Evolutionary conservation across 2,113 vertebrate genomes (phyloP), one percentile per base, ranked within the genome.

Genomic region (Bos javanicus): DNA sequence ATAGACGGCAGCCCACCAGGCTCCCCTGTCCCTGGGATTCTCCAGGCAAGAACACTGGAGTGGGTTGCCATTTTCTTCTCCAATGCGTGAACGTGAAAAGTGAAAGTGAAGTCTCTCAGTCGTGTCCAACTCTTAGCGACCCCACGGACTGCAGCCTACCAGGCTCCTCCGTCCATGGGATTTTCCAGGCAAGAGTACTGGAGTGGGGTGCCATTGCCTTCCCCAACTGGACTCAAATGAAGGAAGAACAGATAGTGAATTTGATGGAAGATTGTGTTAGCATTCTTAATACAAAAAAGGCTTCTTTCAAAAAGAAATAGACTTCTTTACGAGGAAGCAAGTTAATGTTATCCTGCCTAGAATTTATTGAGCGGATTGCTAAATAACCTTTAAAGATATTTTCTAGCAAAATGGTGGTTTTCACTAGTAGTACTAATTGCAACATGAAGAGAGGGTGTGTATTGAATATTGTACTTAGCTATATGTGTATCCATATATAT

Each of bases 311-410:
- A 74, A 91, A 85, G 9, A 46, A 54, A 80, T 50, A 54, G 30
- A 2, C 67, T 85, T 94, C 50, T 88, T 23, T 71, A 10, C 46
- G 50, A 87, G 52, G 33, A 92, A 91, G 26, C 88, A 56, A 86
- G 28, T 87, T 78, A 87, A 48, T 96, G 30, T 85, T 94, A 39
- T 74, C 36, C 7, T 59, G 26, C 33, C 30, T 90, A 30, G 21
- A 86, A 17, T 78, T 96, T 21, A 86, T 43, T 90, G 64, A 87
- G 14, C 82, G 57, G 67, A 5, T 88, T 90, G 13, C 60, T 94
- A 62, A 62, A 60, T 78, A 43, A 76, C 52, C 74, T 97, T 93
- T 91, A 74, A 85, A 93, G 33, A 56, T 46, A 91, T 85, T 91
- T 91, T n/a, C 64, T 43, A 67, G 46, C 6, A 46, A 86, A 93